These are phyloP conservation scores for Amniataba percoides DNA, from an alignment of 2,797 vertebrate genomes.

Conservation along the genomic window DNA sequence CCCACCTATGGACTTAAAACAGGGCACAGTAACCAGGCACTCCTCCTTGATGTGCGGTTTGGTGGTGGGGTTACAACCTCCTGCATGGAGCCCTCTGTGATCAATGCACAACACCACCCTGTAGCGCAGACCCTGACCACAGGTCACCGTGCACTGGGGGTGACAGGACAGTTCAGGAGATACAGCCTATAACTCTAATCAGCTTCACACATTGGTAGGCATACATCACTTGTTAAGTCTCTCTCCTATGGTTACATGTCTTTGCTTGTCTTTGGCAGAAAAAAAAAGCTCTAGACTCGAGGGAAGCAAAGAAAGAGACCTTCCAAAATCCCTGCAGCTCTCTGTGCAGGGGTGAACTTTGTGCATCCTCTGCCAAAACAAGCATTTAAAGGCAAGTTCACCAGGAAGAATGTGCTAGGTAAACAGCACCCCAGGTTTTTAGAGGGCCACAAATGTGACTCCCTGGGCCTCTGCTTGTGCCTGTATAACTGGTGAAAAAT, in stretches of 20 bases:
- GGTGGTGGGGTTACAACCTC: conserved; percentile 93
- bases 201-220: not conserved
- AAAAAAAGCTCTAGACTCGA: conserved; percentile 38
- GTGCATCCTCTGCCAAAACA: conserved; percentile 77
- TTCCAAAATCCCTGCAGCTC: conserved; percentile 62
- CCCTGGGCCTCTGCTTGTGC: conserved; percentile 41
- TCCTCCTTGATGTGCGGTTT: conserved; percentile 99
- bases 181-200: not conserved
- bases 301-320: conserved; percentile 42
- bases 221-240: not conserved
- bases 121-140: conserved; percentile 96
- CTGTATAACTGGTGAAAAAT: conserved; percentile 55
- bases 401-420: conserved; percentile 78
- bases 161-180: conserved; percentile 27
- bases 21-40: conserved; percentile 93
- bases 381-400: conserved; percentile 80
- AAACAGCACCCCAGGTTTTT: conserved; percentile 77
- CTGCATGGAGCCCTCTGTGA: conserved; percentile 93
- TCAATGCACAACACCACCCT: conserved; percentile 97
- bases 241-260: not conserved
- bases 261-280: conserved; percentile 40
- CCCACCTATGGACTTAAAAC: conserved; percentile 94
- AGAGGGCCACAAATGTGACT: conserved; percentile 73
- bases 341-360: conserved; percentile 60
- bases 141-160: conserved; percentile 95